Base-by-base conservation (phyloP, 2,797 vertebrate species). In the Coccyzus lansbergi region DNA sequence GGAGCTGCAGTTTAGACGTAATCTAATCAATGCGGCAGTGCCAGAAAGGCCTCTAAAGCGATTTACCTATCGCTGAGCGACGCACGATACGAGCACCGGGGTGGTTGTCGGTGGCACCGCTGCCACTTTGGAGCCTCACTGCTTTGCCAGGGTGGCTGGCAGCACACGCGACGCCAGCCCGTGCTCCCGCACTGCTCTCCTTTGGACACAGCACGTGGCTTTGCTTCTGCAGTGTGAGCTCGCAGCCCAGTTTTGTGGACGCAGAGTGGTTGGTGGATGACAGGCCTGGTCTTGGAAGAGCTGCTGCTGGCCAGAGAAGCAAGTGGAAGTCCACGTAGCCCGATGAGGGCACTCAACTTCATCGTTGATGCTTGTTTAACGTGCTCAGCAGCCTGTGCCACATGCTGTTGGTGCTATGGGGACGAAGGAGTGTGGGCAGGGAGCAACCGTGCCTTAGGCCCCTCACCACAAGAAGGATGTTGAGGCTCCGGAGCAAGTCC, bases 31-130 rank as follows among this genome's bases (percentile, higher is more conserved):
- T 97, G 94, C 7, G 8, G 49, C 63, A 5, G 70, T 87, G 96
- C 95, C 96, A 94, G 53, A 88, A 88, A 86, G 75, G 90, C 64
- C 95, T 94, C 94, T 80, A 86, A 86, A 77, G 95, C 94, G 91
- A 79, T 69, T 95, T 81, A 42, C 76, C 95, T 64, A 12, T 79
- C 12, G 59, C 25, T 8, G 64, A 91, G 89, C 92, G 26, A 18
- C 13, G 34, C 8, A 75, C 5, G 71, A 4, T 29, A 44, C 3
- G 17, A 67, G 49, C 48, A 1, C n/a, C 6, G 4, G 51, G 26
- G 49, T 26, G 63, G 24, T 20, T 36, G 2, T 15, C 6, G 2
- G 58, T 28, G 77, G 56, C 11, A 8, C 34, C 8, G 72, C 38
- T 13, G 64, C 22, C 4, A 0, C 14, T 42, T 26, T 26, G 67